Evolutionary conservation across 2,797 vertebrate genomes (phyloP), one percentile per base, ranked within the genome.

Genomic region (Rousettus madagascariensis): DNA sequence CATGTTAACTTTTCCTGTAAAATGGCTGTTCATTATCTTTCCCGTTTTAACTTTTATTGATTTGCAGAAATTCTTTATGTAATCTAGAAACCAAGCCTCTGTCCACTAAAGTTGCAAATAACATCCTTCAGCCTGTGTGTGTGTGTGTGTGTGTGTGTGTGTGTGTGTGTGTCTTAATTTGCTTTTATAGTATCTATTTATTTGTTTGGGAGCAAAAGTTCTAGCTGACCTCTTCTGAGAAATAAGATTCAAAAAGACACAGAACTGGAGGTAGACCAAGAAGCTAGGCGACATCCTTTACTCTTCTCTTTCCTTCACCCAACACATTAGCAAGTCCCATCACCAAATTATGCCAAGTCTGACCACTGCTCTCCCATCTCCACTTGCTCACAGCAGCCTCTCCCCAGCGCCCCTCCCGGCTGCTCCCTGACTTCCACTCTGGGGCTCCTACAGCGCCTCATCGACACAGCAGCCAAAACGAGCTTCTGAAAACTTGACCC

Each of bases 171-270:
- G 38, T 16, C 7, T n/a, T 24, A 28, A 38, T 33, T 61, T 78
- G 71, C 61, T 94, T 94, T 87, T 71, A 94, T 1, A 84, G 43
- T 55, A 74, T 57, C 38, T 86, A 53, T 78, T 65, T 90, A 28
- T 41, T 87, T 79, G 20, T 90, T 90, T 43, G 88, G 83, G 22
- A 55, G 26, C n/a, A 72, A 66, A 85, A 85, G 46, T 33, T 88
- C 46, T 82, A 53, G 13, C 8, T 71, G 41, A 59, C 9, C 66
- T 69, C 57, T 77, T 94, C 33, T 72, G 49, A 86, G 53, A 95
- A 89, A 77, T 51, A 86, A 78, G 69, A 86, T 69, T 92, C 4
- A 90, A 53, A 82, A 94, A 49, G 33, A 86, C 41, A 82, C 38
- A 69, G 17, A 61, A 26, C 4, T 66, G 46, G 77, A 87, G 33